These are phyloP conservation scores for Melieria omissa DNA, from an alignment of 2,888 invertebrate species.

Conservation along the genomic window DNA sequence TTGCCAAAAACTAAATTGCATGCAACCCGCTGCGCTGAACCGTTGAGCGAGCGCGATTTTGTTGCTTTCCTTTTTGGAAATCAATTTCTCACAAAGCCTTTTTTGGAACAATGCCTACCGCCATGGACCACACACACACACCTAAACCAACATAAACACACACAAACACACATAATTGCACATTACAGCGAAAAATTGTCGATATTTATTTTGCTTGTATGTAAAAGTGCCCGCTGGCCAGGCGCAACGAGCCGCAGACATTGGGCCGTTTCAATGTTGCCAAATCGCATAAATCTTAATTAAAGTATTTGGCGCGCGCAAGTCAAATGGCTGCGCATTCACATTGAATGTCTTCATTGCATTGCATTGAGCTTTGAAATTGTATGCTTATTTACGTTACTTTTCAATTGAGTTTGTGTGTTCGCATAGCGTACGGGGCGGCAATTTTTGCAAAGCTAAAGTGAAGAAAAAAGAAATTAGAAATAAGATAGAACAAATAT, in stretches of 20 bases:
- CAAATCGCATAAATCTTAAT: conserved; percentile 55
- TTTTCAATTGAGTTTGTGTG: conserved; percentile 10
- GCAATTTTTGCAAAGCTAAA: conserved; percentile 31
- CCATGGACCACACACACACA: conserved; percentile 26
- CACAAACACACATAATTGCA: background rate
- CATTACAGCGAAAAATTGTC: too few species aligned
- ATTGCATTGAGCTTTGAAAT: conserved; percentile 46
- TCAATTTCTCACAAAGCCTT: too few species aligned
- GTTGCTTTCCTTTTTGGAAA: too few species aligned
- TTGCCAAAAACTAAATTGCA: background rate
- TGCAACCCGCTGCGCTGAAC: background rate
- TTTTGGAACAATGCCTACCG: background rate
- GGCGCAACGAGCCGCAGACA: too few species aligned
- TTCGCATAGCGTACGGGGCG: background rate
- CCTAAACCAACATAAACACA: background rate
- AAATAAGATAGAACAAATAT: too few species aligned
- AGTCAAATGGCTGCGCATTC: conserved; percentile 29
- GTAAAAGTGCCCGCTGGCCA: too few species aligned
- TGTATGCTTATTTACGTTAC: conserved; percentile 40
- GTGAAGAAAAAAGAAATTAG: conserved; percentile 3
- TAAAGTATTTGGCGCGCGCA: conserved; percentile 50
- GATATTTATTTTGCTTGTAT: too few species aligned
- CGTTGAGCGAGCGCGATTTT: too few species aligned
- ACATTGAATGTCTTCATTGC: conserved; percentile 25
- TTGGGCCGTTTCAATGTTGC: conserved; percentile 36